Percentiles rank a stretch among this genome's conserved stretches.
phyloP scores from a whole-genome alignment of 2,888 invertebrate genomes.

The Blastobasis lacticolella region DNA sequence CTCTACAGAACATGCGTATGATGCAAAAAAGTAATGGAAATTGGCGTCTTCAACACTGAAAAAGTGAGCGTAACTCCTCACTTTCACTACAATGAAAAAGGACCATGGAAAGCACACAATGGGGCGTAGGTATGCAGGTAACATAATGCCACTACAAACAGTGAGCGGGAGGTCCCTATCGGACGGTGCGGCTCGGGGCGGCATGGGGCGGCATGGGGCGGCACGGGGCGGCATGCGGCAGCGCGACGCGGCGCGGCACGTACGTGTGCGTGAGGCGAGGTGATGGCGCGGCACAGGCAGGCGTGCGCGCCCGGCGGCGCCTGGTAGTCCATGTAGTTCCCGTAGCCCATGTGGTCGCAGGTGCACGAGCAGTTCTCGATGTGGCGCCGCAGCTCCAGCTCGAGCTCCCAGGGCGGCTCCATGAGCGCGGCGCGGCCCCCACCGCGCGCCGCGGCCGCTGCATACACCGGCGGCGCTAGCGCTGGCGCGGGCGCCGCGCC shows the following conservation, averaged over 20 bases:
- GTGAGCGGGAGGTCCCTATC: background rate
- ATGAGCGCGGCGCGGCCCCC: constrained; percentile 61
- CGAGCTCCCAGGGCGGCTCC: constrained; percentile 78
- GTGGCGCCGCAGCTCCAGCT: constrained; percentile 90
- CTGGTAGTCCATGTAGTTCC: constrained; percentile 94
- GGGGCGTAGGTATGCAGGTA: no score
- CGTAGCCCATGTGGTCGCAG: constrained; percentile 95
- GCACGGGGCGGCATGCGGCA: constrained; percentile 23
- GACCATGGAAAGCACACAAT: no score
- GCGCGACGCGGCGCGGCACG: constrained; percentile 28
- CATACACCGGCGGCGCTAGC: constrained; percentile 46
- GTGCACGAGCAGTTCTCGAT: constrained; percentile 92
- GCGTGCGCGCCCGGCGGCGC: constrained; percentile 73
- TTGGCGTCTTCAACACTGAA: no score
- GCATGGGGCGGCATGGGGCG: constrained; percentile 23
- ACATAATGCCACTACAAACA: background rate
- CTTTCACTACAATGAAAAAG: no score
- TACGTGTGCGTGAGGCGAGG: constrained; percentile 71
- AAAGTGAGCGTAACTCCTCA: no score
- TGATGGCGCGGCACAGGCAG: constrained; percentile 69
- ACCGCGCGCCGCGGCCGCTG: constrained; percentile 52
- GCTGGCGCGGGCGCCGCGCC: constrained; percentile 53
- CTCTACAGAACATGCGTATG: no score
- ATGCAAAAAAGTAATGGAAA: no score
- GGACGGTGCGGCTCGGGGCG: constrained; percentile 33